Evolutionary conservation across 2,888 invertebrate genomes (phyloP), one percentile per base, ranked within the genome.

Genomic region (Mellilla xanthometata): DNA sequence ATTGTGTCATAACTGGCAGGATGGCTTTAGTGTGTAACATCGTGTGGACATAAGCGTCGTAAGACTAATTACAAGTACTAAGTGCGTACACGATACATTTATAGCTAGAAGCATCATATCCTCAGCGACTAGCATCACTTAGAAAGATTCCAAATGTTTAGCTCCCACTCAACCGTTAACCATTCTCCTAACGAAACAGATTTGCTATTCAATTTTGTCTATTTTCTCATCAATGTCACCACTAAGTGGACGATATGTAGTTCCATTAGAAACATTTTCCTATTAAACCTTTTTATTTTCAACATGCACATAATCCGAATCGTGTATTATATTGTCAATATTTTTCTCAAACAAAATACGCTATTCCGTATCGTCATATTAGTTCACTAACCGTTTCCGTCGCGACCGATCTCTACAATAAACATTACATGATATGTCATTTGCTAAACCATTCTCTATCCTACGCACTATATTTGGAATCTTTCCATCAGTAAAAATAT

Each of bases 401-500:
- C 47, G 11, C 33, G n/a, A 12, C 36, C 24, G 19, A 2, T 36
- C 15, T 35, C 36, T 38, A 39, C 76, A 78, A 78, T 81, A 84
- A 86, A 82, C 80, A 76, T 81, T 81, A 81, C 77, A 72, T 89
- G 89, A 89, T 89, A 89, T 89, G 89, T 89, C 73, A 88, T 84
- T 84, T 81, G 73, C 86, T 87, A 85, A 70, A 72, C 76, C 80
- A 64, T 69, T 73, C 60, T 68, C 65, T 70, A 68, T 60, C 60
- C 76, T 72, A 75, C 60, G 60, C 74, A 48, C 47, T 53, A 52
- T 72, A 84, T 88, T 88, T 89, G 89, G 89, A 89, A 89, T 87
- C 89, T 89, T 89, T 88, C 89, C 81, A 68, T 68, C 59, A 74
- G 74, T 74, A 78, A 79, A 77, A 83, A 79, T 71, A 75, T 75